Conservation (phyloP, 2,888 invertebrate species). For the Subacronicta megacephala region DNA sequence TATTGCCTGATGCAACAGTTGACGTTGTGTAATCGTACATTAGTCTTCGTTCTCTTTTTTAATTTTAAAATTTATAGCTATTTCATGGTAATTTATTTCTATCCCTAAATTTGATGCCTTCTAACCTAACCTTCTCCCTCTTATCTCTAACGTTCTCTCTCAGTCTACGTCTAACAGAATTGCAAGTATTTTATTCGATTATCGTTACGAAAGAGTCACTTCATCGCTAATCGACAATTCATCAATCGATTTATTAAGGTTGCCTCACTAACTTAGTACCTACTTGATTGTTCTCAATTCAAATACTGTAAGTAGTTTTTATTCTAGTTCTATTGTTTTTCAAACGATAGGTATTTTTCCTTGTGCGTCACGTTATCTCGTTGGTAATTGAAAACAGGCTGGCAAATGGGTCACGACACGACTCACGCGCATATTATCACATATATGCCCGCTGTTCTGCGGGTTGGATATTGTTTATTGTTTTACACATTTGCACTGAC, state of each 20-base stretch:
- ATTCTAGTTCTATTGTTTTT: slow-evolving; percentile 27
- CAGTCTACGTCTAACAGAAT: too few species aligned
- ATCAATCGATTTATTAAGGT: neutral
- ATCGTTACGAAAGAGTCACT: neutral
- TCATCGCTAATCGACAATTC: slow-evolving; percentile 1
- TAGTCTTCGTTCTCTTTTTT: neutral
- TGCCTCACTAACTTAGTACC: neutral
- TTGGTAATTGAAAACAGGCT: slow-evolving; percentile 54
- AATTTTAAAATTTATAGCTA: too few species aligned
- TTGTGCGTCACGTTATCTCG: slow-evolving; percentile 47
- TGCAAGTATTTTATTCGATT: neutral
- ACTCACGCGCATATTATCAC: slow-evolving; percentile 54
- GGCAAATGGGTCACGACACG: slow-evolving; percentile 46
- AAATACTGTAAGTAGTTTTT: slow-evolving; percentile 14
- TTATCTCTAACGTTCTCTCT: too few species aligned
- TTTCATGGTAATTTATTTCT: too few species aligned
- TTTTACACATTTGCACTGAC: slow-evolving; percentile 36
- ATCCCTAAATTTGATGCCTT: too few species aligned
- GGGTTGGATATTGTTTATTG: slow-evolving; percentile 38
- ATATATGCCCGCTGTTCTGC: slow-evolving; percentile 5
- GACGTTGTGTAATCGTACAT: neutral
- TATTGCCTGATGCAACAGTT: neutral
- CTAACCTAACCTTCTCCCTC: too few species aligned
- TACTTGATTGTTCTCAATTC: slow-evolving; percentile 23
- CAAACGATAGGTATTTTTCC: slow-evolving; percentile 50